A percentile compares a stretch with the other conserved stretches of the same genome.
Conservation (phyloP, 2,113 vertebrate species). For the Cygnus atratus region DNA sequence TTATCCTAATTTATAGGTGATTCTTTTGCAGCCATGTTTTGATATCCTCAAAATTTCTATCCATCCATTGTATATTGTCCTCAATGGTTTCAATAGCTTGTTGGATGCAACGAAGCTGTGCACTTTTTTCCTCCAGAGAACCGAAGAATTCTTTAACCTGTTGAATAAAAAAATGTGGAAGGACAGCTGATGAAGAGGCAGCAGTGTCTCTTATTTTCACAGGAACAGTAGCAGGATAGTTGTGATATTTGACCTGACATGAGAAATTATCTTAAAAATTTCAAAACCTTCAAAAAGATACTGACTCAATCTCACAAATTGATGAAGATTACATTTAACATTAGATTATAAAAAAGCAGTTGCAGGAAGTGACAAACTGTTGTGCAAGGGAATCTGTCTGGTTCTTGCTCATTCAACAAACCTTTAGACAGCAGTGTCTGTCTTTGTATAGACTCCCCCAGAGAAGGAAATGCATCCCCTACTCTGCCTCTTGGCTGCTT, state of each 20-base stretch:
- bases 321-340: neutral
- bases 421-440: fast-evolving
- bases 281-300: neutral
- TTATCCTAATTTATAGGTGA: neutral
- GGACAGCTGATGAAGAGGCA: neutral
- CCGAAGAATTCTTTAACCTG: constrained; percentile 86
- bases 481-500: neutral
- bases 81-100: constrained; percentile 86
- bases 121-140: constrained; percentile 82
- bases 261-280: neutral
- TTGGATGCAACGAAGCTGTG: constrained; percentile 84
- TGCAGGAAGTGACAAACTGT: too few relatives aligned
- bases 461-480: neutral
- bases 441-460: fast-evolving
- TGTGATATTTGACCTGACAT: neutral
- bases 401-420: neutral
- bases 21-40: constrained; percentile 75
- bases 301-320: neutral
- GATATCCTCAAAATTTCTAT: constrained; percentile 82
- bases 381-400: fast-evolving
- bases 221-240: neutral
- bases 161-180: neutral
- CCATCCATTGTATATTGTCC: constrained; percentile 89
- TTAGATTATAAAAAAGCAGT: fast-evolving
- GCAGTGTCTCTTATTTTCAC: too few relatives aligned